Base-by-base conservation (phyloP, 1,140 invertebrate species). In the Ostrea denselamellosa region DNA sequence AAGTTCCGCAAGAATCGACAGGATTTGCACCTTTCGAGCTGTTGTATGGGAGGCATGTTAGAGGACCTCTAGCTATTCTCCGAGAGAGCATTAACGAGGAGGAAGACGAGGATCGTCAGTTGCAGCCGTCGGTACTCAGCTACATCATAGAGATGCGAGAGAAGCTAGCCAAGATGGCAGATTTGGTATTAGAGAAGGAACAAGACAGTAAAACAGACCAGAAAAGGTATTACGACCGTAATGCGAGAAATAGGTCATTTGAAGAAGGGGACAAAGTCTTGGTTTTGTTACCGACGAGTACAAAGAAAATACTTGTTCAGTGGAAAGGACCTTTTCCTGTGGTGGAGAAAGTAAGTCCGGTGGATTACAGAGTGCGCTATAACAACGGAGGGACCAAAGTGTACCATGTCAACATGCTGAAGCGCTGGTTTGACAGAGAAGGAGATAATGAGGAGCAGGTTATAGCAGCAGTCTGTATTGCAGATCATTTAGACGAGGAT, bases 21-120 rank as follows among this genome's bases (percentile, higher is more conserved):
- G 91, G 91, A 14, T 93, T 93, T 87, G 86, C 90, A 14, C 91
- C 92, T 12, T 93, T 93, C 90, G 91, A 91, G 44, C 56, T 94
- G 44, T 71, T 94, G 14, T 93, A 91, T 86, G 93, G 93, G 9
- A 85, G 91, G 54, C 88, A 85, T 25, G 90, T 92, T 0, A 81
- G 92, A 87, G 92, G 91, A 14, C 90, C 93, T 51, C 62, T 91
- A 2, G 58, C 34, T 65, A 56, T 85, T 10, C n/a, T 44, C 44
- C 0, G 22, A n/a, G 25, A 52, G 51, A 65, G 68, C 9, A 19
- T 68, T 4, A 28, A 44, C 0, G 51, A 51, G 0, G 25, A 51
- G 34, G 51, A 51, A 14, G 51, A 83, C 8, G 19, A 19, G 10
- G 19, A 8, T 51, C 51, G 19, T n/a, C 19, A 51, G 28, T 83